phyloP scores from a whole-genome alignment of 2,888 invertebrate species.

The Diplolepis rosae region DNA sequence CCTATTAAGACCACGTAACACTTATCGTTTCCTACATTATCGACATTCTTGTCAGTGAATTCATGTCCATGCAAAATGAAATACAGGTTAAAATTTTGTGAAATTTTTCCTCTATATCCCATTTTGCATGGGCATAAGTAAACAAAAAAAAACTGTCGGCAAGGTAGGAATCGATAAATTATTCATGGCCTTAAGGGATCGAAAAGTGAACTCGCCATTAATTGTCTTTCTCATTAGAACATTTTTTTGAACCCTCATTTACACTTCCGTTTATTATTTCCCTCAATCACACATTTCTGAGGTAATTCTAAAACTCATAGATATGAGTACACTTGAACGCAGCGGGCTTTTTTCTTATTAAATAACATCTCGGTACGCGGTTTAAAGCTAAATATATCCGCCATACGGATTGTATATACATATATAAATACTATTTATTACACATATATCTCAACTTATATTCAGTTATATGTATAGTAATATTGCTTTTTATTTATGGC shows the following conservation, averaged over 20 bases:
- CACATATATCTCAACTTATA: conserved; percentile 26
- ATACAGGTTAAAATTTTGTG: too few species aligned
- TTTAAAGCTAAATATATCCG: background rate
- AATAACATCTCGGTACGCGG: conserved; percentile 3
- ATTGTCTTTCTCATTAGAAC: background rate
- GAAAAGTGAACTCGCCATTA: conserved; percentile 9
- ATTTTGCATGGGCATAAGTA: too few species aligned
- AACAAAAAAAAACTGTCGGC: too few species aligned
- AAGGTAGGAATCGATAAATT: too few species aligned
- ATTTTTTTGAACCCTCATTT: background rate
- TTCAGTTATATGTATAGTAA: conserved; percentile 21
- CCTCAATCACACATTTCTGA: background rate
- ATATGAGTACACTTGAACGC: conserved; percentile 23
- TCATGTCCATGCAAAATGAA: too few species aligned
- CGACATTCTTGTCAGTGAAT: too few species aligned
- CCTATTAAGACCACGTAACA: too few species aligned
- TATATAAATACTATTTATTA: conserved; percentile 19
- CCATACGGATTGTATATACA: background rate
- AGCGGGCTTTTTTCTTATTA: conserved; percentile 24
- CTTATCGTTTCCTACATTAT: too few species aligned
- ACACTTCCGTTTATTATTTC: background rate
- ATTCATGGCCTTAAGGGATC: conserved; percentile 8
- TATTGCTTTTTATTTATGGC: conserved; percentile 8
- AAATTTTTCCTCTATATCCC: too few species aligned
- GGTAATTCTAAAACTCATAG: conserved; percentile 12